Percentiles rank a stretch among this genome's conserved stretches.
phyloP scores from a whole-genome alignment of 2,113 vertebrate species.

The Phyllostomus hastatus region DNA sequence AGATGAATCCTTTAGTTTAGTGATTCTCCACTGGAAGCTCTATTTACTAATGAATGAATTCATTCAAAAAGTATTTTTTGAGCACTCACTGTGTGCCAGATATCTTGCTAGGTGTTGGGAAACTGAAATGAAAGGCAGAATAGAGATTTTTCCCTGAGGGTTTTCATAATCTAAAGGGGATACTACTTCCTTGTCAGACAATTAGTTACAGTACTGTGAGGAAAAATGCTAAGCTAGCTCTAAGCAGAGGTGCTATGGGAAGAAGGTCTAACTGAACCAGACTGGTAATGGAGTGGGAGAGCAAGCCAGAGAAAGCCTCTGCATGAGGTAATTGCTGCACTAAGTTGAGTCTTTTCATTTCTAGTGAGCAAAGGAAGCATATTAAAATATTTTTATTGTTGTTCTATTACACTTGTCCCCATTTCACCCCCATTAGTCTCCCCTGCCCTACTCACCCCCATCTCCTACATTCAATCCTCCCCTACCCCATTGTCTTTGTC shows the following conservation, averaged over 20 bases:
- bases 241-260: not conserved
- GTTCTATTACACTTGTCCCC: no score
- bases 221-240: not conserved
- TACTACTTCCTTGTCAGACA: not conserved
- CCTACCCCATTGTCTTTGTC: no score
- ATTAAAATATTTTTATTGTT: no score
- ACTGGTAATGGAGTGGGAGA: not conserved
- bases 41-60: not conserved
- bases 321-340: accelerated
- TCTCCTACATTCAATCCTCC: no score
- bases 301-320: not conserved
- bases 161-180: not conserved
- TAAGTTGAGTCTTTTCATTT: not conserved
- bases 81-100: not conserved
- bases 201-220: not conserved
- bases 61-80: not conserved
- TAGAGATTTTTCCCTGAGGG: not conserved
- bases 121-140: not conserved
- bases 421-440: no score
- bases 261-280: not conserved
- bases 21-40: not conserved
- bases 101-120: not conserved
- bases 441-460: no score
- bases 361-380: no score
- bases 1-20: not conserved